Conservation (phyloP, 1,140 invertebrate species). For the Melipona quadrifasciata region DNA sequence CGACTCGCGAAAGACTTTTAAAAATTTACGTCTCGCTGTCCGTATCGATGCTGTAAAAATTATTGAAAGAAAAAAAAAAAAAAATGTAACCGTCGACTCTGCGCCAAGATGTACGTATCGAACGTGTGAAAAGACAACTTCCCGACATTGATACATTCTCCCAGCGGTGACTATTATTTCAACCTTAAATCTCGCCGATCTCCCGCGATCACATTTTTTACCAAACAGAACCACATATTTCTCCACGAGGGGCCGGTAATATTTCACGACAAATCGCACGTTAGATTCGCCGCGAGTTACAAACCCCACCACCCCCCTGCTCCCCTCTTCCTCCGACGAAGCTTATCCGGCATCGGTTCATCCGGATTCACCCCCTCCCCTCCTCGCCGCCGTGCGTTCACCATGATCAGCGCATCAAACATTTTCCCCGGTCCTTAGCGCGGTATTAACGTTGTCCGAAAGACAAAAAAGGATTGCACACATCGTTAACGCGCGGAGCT, state of each 20-base stretch:
- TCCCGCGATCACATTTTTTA: not conserved
- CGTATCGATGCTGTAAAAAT: not conserved
- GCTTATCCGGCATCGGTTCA: constrained; percentile 9
- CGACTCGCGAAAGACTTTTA: not conserved
- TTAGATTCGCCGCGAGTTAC: not conserved
- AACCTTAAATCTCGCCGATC: not conserved
- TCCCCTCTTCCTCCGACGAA: not conserved
- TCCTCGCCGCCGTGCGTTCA: not conserved
- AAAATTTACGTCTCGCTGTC: not conserved
- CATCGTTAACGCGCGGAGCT: constrained; percentile 62
- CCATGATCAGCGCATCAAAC: constrained; percentile 46
- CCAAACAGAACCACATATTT: not conserved
- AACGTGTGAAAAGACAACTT: not conserved
- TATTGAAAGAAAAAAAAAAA: no score
- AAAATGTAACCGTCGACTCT: not conserved
- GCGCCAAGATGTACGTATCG: not conserved
- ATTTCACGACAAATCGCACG: not conserved
- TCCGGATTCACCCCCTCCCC: not conserved
- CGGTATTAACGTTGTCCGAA: constrained; percentile 37
- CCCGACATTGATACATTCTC: not conserved
- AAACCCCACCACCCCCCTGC: not conserved
- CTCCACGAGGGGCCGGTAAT: not conserved
- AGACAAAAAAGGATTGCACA: constrained; percentile 62
- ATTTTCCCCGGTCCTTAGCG: constrained; percentile 54
- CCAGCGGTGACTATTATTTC: not conserved